A percentile compares a stretch with the other conserved stretches of the same genome.
phyloP scores from a whole-genome alignment of 2,888 invertebrate genomes.

The Agriopis leucophaearia region DNA sequence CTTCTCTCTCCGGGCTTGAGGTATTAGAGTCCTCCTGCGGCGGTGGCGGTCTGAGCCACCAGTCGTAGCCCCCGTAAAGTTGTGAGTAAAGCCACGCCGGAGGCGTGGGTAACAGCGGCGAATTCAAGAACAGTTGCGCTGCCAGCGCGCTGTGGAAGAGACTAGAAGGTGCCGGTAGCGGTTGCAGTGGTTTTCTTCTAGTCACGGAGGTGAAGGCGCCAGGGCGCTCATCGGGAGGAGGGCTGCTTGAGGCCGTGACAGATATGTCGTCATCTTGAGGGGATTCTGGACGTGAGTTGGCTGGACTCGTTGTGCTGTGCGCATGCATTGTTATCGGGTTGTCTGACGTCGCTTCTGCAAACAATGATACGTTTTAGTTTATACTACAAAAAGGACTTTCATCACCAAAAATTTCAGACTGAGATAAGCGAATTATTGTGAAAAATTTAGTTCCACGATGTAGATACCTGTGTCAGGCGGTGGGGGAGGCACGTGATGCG shows the following conservation, averaged over 20 bases:
- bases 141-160: constrained; percentile 85
- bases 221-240: constrained; percentile 84
- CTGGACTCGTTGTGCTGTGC: constrained; percentile 91
- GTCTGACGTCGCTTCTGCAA: constrained; percentile 74
- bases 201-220: constrained; percentile 85
- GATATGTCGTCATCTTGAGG: constrained; percentile 88
- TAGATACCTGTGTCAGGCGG: constrained; percentile 82
- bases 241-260: constrained; percentile 87
- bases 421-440: not conserved
- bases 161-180: constrained; percentile 79
- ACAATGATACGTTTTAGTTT: constrained; percentile 25
- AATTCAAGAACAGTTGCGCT: constrained; percentile 91
- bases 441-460: not conserved
- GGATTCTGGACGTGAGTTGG: constrained; percentile 87
- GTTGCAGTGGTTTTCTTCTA: constrained; percentile 78
- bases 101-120: constrained; percentile 91
- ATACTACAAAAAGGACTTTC: not conserved
- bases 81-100: constrained; percentile 93
- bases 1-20: constrained; percentile 80
- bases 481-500: constrained; percentile 76
- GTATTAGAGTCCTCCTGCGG: constrained; percentile 75
- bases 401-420: not conserved
- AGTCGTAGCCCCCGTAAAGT: constrained; percentile 90
- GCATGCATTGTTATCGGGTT: constrained; percentile 84
- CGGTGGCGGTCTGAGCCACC: constrained; percentile 87